Evolutionary conservation across 1,140 invertebrate species (phyloP).

Genomic region (Papilio machaon): DNA sequence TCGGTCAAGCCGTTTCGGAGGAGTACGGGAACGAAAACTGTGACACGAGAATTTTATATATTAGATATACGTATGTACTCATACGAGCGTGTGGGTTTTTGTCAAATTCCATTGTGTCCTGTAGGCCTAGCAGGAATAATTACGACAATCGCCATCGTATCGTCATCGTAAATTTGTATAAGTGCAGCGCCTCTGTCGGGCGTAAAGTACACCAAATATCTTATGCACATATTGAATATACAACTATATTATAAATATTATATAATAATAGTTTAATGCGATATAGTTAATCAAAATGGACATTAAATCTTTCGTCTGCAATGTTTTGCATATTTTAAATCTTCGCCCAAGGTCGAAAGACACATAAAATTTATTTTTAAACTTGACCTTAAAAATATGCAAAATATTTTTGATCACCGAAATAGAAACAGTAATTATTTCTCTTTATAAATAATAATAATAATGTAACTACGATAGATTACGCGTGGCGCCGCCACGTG

Average conservation of each 20-base stretch:
- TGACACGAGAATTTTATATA: too few relatives aligned
- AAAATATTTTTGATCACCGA: neutral
- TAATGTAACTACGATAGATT: neutral
- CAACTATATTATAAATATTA: too few relatives aligned
- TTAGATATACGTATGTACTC: too few relatives aligned
- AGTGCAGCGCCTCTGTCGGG: too few relatives aligned
- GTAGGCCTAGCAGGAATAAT: too few relatives aligned
- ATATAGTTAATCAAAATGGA: neutral
- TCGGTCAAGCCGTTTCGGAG: too few relatives aligned
- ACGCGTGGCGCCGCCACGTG: neutral
- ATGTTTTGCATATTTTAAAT: neutral
- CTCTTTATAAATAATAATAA: neutral
- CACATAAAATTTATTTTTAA: neutral
- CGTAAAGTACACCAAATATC: too few relatives aligned
- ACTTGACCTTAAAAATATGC: neutral
- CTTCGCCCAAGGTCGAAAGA: neutral
- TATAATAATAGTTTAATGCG: neutral
- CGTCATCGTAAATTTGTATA: too few relatives aligned
- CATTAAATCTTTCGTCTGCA: neutral
- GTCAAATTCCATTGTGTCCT: neutral
- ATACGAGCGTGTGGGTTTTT: neutral
- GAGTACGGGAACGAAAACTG: too few relatives aligned
- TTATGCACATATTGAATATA: too few relatives aligned
- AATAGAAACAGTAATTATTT: neutral
- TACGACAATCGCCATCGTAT: too few relatives aligned